Evolutionary conservation across 2,888 invertebrate species (phyloP), one percentile per base, ranked within the genome.

Genomic region (Tetragonisca angustula): DNA sequence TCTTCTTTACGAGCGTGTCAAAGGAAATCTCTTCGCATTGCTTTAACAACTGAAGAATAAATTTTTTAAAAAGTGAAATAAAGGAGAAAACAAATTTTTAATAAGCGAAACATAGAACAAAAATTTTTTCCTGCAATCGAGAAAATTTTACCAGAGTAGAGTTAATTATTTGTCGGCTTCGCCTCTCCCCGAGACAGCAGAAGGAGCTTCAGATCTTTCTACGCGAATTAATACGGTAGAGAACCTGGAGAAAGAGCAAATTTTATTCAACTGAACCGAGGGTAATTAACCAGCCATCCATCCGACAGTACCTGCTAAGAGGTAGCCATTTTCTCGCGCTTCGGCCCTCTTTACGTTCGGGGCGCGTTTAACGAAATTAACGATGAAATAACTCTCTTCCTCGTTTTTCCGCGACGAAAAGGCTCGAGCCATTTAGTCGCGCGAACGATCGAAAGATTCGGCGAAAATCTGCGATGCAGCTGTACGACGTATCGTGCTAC

Each of bases 401-500:
- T 61, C 17, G 70, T 70, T 19, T 61, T 21, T 36, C 43, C 49
- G 21, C 15, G 19, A 49, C 67, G 59, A n/a, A 61, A 67, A 64
- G 69, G 71, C 59, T 21, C 64, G 70, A 61, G 59, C 75, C 56
- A 24, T 70, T 72, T 43, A 74, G 79, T 69, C 32, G 74, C 74
- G 68, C 19, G 56, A 24, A 59, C 24, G n/a, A n/a, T 59, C 13
- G 24, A 59, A 15, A n/a, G 56, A 59, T 59, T 59, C 56, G 56
- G 15, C n/a, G n/a, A 15, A 79, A 70, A 71, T 43, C 77, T 77
- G 77, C 65, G 56, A 43, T 24, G 77, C 81, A 77, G 81, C 71
- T 81, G 81, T 50, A 52, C 73, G 50, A 24, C 72, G 49, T 72
- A 32, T 24, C n/a, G 32, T 32, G 5, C 24, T 54, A 61, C 36